Evolutionary conservation across 37 sponge, comb jelly and placozoan species (phyloP).

Genomic region (Agelas oroides): DNA sequence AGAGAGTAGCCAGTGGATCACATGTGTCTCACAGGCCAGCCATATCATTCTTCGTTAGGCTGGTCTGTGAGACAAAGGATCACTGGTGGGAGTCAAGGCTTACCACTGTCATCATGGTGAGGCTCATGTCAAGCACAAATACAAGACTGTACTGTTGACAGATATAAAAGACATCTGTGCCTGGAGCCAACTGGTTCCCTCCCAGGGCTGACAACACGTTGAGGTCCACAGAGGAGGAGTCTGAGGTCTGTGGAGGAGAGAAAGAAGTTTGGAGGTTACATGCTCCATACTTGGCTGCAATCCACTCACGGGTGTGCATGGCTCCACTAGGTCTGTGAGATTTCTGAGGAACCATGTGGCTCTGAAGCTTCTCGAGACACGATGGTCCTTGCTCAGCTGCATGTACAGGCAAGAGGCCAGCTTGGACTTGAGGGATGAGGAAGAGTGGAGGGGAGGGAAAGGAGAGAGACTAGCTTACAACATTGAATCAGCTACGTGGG

Average conservation of each 20-base stretch:
- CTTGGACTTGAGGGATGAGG: background rate
- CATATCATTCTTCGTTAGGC: background rate
- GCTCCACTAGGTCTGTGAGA: conserved; percentile 20
- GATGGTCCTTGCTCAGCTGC: conserved; percentile 52
- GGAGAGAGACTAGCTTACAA: too few species aligned
- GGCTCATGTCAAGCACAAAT: conserved; percentile 79
- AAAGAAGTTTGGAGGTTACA: too few species aligned
- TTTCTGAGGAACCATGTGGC: conserved; percentile 52
- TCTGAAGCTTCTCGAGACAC: conserved; percentile 76
- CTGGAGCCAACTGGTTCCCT: conserved; percentile 11
- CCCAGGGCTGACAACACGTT: conserved; percentile 8
- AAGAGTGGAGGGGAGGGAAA: background rate
- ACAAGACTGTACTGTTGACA: conserved; percentile 69
- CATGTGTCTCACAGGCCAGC: background rate
- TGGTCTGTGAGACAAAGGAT: too few species aligned
- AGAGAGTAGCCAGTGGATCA: too few species aligned
- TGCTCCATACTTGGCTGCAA: too few species aligned
- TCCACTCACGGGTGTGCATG: too few species aligned
- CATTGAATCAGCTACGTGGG: too few species aligned
- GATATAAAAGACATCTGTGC: conserved; percentile 54
- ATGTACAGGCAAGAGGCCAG: conserved; percentile 43
- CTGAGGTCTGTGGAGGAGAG: background rate
- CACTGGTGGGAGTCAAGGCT: too few species aligned
- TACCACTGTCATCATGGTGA: conserved; percentile 73
- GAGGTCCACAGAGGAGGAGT: conserved; percentile 2